Conservation (phyloP, 2,113 vertebrate species). For the Pelvicachromis taeniatus region DNA sequence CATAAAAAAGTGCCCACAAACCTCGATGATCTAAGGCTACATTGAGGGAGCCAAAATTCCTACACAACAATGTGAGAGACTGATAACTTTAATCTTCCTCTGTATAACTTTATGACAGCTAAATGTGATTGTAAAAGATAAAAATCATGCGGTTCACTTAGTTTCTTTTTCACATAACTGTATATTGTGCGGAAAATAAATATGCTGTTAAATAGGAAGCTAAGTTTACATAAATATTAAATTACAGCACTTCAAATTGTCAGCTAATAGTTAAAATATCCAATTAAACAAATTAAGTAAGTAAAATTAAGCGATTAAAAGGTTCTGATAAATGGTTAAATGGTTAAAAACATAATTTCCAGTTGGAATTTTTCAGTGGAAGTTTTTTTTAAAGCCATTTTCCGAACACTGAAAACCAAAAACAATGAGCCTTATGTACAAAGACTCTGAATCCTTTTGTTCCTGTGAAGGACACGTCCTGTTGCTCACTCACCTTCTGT, state of each 20-base stretch:
- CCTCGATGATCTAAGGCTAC: background rate
- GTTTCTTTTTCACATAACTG: background rate
- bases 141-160: background rate
- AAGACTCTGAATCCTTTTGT: background rate
- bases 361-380: background rate
- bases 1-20: background rate
- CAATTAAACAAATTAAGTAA: background rate
- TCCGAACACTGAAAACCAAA: background rate
- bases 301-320: background rate
- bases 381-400: background rate
- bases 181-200: background rate
- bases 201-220: background rate
- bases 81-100: background rate
- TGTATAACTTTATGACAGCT: too few species aligned
- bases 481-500: background rate
- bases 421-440: background rate
- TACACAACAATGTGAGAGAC: background rate
- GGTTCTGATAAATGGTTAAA: background rate
- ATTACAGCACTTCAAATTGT: background rate
- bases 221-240: background rate
- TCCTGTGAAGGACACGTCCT: background rate
- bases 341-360: background rate
- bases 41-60: accelerated
- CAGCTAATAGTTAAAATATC: background rate
- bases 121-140: background rate